These are phyloP conservation scores for Synergus umbraculus DNA, from an alignment of 2,888 invertebrate genomes.

Conservation along the genomic window DNA sequence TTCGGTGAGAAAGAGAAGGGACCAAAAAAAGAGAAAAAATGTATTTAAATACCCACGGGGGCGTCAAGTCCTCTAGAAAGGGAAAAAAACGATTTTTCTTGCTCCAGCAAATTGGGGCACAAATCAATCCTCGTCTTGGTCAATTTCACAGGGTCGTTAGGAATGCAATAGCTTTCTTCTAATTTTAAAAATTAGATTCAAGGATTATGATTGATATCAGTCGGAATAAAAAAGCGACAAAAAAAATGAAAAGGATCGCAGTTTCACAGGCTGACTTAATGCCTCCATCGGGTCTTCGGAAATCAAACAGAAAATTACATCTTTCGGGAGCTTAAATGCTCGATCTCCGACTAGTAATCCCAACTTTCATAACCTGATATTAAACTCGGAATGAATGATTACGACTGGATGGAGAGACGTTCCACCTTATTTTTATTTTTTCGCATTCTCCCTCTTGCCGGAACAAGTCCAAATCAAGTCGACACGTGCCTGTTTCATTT, in stretches of 20 bases:
- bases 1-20: neutral
- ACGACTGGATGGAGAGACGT: constrained; percentile 8
- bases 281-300: constrained; percentile 9
- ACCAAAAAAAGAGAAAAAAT: neutral
- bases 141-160: neutral
- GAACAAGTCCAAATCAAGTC: neutral
- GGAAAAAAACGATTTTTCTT: neutral
- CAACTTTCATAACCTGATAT: constrained; percentile 47
- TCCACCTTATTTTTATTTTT: constrained; percentile 2
- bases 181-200: neutral
- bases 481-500: constrained; percentile 14
- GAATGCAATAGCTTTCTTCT: neutral
- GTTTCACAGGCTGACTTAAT: neutral
- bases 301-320: constrained; percentile 42
- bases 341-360: constrained; percentile 45
- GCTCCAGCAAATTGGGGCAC: neutral
- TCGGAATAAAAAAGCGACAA: neutral
- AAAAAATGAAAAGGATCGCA: neutral
- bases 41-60: constrained; percentile 25
- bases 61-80: neutral
- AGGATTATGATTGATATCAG: no score
- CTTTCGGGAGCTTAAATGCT: constrained; percentile 37
- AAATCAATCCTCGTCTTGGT: constrained; percentile 1
- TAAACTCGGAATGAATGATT: constrained; percentile 46
- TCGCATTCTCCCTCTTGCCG: neutral